Base-by-base conservation (phyloP, 2,888 invertebrate species). In the Thymelicus lineola region DNA sequence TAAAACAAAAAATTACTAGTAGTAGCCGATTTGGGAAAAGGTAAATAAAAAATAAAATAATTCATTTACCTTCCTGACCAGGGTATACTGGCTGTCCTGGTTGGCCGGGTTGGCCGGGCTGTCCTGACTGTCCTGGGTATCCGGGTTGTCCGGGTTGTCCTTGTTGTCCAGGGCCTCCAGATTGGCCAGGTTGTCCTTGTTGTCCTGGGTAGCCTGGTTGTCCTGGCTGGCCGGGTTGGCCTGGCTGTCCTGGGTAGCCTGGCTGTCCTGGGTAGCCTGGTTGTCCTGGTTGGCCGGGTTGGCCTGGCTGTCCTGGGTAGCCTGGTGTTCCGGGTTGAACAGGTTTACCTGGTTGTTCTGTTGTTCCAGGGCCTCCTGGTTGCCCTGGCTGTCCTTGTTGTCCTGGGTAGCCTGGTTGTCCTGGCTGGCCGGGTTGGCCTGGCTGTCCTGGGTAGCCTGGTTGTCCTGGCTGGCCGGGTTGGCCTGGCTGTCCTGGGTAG, bases 121-220 rank as follows among this genome's bases (percentile, higher is more conserved):
- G 68, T 0, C 75, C 75, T 0, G 75, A 74, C 15, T 76, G 72
- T 1, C 79, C 80, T 0, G 76, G 73, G 12, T 73, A 93, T 6
- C 75, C 82, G 1, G 78, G 77, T 1, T 75, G n/a, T 0, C 88
- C 89, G 14, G 94, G 94, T 20, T 82, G 88, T 55, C 91, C 94
- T 0, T 95, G 95, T 35, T 66, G 53, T 10, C 77, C 82, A 1
- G 78, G 75, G 1, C 72, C 12, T 6, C 87, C 88, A 36, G 94
- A 94, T 15, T 82, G 86, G 57, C 90, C 93, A 0, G 95, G 95
- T 50, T 75, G 2, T 1, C 78, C 77, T 1, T 75, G 73, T 38
- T 72, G 63, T 17, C 73, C 76, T 17, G 80, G 76, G 42, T 75
- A 64, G 12, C 83, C 80, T 28, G 82, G 79, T 5, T 73, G n/a